phyloP scores from a whole-genome alignment of 2,888 invertebrate species.

The Drosophila mayaguana region DNA sequence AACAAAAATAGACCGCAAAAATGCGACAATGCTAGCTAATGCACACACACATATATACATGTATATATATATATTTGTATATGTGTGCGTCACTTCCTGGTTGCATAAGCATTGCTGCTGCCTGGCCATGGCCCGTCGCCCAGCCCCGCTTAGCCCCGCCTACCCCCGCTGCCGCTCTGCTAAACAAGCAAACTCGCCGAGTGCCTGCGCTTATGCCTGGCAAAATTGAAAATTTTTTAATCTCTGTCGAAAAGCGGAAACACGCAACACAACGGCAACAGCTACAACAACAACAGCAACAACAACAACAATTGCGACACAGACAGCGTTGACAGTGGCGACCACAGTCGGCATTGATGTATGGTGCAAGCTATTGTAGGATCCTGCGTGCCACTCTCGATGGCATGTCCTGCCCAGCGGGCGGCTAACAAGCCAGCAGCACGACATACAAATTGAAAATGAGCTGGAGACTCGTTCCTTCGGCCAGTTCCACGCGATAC shows the following conservation, averaged over 20 bases:
- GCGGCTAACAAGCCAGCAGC: slow-evolving; percentile 72
- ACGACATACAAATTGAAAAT: slow-evolving; percentile 70
- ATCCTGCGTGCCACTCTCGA: slow-evolving; percentile 24
- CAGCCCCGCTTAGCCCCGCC: neutral
- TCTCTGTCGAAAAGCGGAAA: slow-evolving; percentile 77
- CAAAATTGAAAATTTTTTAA: slow-evolving; percentile 75
- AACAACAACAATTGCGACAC: slow-evolving; percentile 19
- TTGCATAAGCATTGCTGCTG: slow-evolving; percentile 45
- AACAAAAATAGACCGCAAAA: slow-evolving; percentile 49
- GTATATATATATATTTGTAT: neutral
- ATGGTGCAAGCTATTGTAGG: slow-evolving; percentile 23
- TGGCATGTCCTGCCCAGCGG: slow-evolving; percentile 61
- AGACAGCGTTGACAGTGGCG: slow-evolving; percentile 58
- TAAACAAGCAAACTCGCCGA: slow-evolving; percentile 56
- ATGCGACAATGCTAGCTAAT: slow-evolving; percentile 48
- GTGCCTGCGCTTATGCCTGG: slow-evolving; percentile 44
- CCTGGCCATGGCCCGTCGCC: too few species aligned
- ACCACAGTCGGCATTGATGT: slow-evolving; percentile 56
- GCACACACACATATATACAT: slow-evolving; percentile 26
- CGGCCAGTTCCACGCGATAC: neutral
- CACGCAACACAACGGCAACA: slow-evolving; percentile 58
- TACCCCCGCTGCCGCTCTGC: neutral
- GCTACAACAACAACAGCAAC: slow-evolving; percentile 15
- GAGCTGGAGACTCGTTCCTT: slow-evolving; percentile 23
- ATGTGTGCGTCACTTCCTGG: slow-evolving; percentile 32